Evolutionary conservation across 2,888 invertebrate genomes (phyloP).

Genomic region (Yponomeuta plumbellus): DNA sequence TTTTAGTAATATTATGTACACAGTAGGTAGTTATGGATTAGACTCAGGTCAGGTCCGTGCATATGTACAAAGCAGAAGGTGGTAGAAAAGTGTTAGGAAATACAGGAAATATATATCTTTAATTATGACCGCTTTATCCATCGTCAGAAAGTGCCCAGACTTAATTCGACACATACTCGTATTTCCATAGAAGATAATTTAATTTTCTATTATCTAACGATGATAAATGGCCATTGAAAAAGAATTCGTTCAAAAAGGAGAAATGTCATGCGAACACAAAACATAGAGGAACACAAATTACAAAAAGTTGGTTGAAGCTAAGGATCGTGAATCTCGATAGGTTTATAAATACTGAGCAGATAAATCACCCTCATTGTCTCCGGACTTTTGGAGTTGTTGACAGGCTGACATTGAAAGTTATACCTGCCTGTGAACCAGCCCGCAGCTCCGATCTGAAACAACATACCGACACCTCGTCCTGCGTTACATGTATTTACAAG

Average conservation of each 20-base stretch:
- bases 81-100: no score
- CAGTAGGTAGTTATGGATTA: no score
- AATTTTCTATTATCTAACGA: no score
- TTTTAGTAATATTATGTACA: no score
- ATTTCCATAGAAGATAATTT: no score
- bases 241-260: neutral
- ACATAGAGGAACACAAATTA: neutral
- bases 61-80: no score
- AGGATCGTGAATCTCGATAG: neutral
- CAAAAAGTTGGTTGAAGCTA: neutral
- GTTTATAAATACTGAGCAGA: slow-evolving; percentile 17
- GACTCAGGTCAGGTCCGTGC: no score
- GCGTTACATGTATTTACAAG: slow-evolving; percentile 39
- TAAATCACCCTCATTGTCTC: slow-evolving; percentile 93
- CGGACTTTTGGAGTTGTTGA: slow-evolving; percentile 95
- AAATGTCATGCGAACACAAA: neutral
- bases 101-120: no score
- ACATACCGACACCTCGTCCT: slow-evolving; percentile 68
- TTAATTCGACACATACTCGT: no score
- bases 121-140: no score
- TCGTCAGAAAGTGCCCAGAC: no score
- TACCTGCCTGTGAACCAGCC: slow-evolving; percentile 98
- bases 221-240: no score
- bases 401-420: slow-evolving; percentile 96
- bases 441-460: slow-evolving; percentile 90